Conservation (phyloP, 1,140 invertebrate species). For the Cydia strobilella region DNA sequence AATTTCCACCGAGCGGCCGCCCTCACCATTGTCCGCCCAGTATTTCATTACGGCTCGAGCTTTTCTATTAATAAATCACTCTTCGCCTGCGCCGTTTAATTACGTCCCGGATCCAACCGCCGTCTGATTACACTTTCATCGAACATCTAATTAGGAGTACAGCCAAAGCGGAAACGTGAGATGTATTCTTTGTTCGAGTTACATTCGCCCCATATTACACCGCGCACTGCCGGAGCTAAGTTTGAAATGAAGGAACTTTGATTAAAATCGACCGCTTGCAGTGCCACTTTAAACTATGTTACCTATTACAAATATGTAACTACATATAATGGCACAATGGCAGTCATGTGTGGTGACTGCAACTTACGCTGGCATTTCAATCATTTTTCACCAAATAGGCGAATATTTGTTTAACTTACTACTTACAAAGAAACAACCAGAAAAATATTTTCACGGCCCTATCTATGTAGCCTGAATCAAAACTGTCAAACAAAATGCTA, state of each 20-base stretch:
- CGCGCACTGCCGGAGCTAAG: slow-evolving; percentile 50
- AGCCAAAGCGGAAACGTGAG: slow-evolving; percentile 60
- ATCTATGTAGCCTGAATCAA: no score
- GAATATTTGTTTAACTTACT: no score
- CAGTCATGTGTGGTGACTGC: background rate
- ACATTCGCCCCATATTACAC: slow-evolving; percentile 56
- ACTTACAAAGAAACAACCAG: no score
- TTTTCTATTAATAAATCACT: slow-evolving; percentile 81
- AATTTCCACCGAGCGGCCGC: slow-evolving; percentile 73
- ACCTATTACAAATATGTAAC: slow-evolving; percentile 23
- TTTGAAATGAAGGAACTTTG: slow-evolving; percentile 64
- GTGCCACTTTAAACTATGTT: slow-evolving; percentile 36
- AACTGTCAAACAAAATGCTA: no score
- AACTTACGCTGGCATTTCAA: no score
- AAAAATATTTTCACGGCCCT: no score
- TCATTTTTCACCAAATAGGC: no score
- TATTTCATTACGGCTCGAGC: slow-evolving; percentile 80
- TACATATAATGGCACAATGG: background rate
- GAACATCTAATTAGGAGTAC: slow-evolving; percentile 79
- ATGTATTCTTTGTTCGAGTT: slow-evolving; percentile 72
- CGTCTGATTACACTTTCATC: slow-evolving; percentile 79
- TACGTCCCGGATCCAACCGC: slow-evolving; percentile 75
- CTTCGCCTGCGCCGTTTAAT: slow-evolving; percentile 78
- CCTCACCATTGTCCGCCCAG: slow-evolving; percentile 77
- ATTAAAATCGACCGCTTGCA: slow-evolving; percentile 62